Base-by-base conservation (phyloP, 2,888 invertebrate genomes). In the Drosophila subsilvestris region DNA sequence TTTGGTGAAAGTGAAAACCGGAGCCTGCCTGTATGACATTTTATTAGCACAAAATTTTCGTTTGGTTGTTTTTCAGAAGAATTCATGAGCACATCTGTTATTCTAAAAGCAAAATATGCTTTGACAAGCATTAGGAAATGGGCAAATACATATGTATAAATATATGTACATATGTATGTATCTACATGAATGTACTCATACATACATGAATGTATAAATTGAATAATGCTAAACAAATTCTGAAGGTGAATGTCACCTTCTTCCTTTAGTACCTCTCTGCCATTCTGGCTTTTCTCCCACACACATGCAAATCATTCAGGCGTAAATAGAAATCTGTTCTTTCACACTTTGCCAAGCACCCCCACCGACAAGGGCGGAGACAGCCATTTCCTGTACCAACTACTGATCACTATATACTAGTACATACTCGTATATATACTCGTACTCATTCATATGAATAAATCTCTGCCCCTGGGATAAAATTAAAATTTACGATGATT, bases 401-500 rank as follows among this genome's bases (percentile, higher is more conserved):
- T 72, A 74, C 67, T 70, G 85, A 86, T 83, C 78, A 81, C 78
- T 78, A 75, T 76, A 74, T n/a, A n/a, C n/a, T n/a, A n/a, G n/a
- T n/a, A 81, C 79, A 63, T 65, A 65, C 61, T 58, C 45, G 47
- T 51, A 54, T 49, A 43, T 53, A 51, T 67, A 37, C 51, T 37
- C 37, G 43, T 62, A 42, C 50, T 50, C 48, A 10, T 61, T 50
- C 61, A 45, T 72, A 75, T 86, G 79, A 75, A 86, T 84, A 83
- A 79, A 80, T 83, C 79, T 75, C 56, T 73, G 74, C 62, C 63
- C 57, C 66, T 70, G 60, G 65, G 53, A 61, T 61, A 78, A 82
- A 82, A 86, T 86, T 88, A 86, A 76, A 88, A 86, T 88, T 86
- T 88, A 86, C 83, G 61, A 73, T 68, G 68, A 86, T 86, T 86